A percentile compares a stretch with the other conserved stretches of the same genome.
These are phyloP conservation scores for Gryon sp. DNA, from an alignment of 1,140 invertebrate species.

Conservation along the genomic window DNA sequence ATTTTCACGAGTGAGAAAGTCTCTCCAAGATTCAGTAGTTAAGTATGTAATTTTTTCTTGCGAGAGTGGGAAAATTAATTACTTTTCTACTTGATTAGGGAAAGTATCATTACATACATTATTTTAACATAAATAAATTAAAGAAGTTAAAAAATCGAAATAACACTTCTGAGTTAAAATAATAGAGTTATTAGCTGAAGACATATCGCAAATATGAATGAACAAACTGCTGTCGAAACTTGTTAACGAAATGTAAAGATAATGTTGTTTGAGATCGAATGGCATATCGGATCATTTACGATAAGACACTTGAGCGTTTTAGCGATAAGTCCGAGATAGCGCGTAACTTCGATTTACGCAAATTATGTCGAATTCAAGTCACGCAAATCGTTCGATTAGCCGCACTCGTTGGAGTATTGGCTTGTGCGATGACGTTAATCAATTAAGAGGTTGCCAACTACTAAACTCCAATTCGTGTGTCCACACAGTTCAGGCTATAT, in stretches of 20 bases:
- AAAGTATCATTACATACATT: no score
- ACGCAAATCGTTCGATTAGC: slow-evolving; percentile 39
- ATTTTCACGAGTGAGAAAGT: no score
- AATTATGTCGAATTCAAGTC: slow-evolving; percentile 30
- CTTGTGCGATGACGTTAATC: slow-evolving; percentile 34
- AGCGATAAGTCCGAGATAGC: slow-evolving; percentile 33
- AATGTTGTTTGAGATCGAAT: slow-evolving; percentile 1
- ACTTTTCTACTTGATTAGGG: no score
- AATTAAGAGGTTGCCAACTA: slow-evolving; percentile 40
- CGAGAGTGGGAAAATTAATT: no score
- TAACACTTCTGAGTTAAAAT: no score
- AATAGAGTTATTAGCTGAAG: slow-evolving; percentile 2
- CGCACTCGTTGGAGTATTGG: no score
- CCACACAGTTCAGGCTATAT: slow-evolving; percentile 17
- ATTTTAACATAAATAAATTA: no score
- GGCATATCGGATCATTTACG: neutral
- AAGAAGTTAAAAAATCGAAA: no score
- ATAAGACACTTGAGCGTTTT: slow-evolving; percentile 18
- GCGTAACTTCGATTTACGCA: slow-evolving; percentile 2
- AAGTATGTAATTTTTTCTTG: no score
- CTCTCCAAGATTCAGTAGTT: no score
- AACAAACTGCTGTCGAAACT: neutral
- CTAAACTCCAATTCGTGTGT: slow-evolving; percentile 20
- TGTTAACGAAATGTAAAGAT: neutral
- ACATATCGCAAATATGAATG: slow-evolving; percentile 2